These are phyloP conservation scores for Dryomyza anilis DNA, from an alignment of 2,888 invertebrate genomes.

Conservation along the genomic window DNA sequence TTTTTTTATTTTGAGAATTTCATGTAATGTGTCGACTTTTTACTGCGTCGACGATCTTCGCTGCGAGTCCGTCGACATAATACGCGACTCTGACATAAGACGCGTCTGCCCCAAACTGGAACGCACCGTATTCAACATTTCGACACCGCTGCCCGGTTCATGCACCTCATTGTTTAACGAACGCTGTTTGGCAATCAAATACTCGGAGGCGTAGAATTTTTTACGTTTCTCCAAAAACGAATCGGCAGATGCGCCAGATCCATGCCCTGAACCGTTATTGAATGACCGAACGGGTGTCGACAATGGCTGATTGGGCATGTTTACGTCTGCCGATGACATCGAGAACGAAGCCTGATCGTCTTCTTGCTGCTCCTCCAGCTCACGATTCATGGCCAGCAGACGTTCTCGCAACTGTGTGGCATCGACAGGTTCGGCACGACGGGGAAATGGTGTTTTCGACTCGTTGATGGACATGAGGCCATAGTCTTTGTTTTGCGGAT, in stretches of 20 bases:
- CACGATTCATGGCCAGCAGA: background rate
- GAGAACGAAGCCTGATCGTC: background rate
- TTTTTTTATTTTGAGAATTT: no score
- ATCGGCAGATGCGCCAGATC: background rate
- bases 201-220: constrained; percentile 26
- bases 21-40: no score
- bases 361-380: no score
- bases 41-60: no score
- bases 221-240: constrained; percentile 23
- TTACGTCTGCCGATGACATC: background rate
- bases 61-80: no score
- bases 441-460: constrained; percentile 35
- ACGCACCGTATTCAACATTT: no score
- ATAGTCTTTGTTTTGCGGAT: constrained; percentile 33
- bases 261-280: no score
- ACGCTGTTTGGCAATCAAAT: constrained; percentile 22
- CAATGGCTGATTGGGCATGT: background rate
- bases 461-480: constrained; percentile 33
- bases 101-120: no score
- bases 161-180: background rate
- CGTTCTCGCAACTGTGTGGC: constrained; percentile 4
- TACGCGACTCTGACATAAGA: no score
- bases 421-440: constrained; percentile 26
- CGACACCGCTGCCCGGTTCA: background rate
- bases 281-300: background rate